Evolutionary conservation across 2,797 vertebrate genomes (phyloP).

Genomic region (Phrynocephalus forsythii): DNA sequence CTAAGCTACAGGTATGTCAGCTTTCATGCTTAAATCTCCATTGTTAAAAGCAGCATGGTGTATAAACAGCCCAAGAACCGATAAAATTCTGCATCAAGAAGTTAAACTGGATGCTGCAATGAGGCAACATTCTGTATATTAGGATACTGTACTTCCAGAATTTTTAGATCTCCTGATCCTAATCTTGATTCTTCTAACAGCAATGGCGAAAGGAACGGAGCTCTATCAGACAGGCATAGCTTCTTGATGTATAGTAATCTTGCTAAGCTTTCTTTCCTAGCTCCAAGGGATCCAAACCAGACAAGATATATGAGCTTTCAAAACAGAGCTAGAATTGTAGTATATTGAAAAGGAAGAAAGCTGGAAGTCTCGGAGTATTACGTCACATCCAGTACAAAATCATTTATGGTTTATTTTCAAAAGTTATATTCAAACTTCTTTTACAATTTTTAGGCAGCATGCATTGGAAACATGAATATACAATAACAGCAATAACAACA

Average conservation of each 20-base stretch:
- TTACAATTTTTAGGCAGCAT: conserved; percentile 1
- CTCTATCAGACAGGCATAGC: background rate
- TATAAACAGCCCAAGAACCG: background rate
- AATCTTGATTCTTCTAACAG: background rate
- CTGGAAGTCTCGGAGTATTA: background rate
- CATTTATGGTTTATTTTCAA: background rate
- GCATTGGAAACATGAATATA: background rate
- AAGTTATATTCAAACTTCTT: background rate
- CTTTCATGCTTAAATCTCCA: background rate
- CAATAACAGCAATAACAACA: background rate
- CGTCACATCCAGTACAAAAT: background rate
- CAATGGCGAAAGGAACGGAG: background rate
- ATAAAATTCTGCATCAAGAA: background rate
- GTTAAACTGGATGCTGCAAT: background rate
- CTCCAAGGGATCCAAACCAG: background rate
- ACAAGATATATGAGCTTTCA: background rate
- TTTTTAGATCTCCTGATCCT: background rate
- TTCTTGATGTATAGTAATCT: background rate
- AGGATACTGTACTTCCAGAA: background rate
- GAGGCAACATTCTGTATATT: background rate
- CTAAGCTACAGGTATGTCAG: background rate
- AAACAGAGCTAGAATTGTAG: background rate
- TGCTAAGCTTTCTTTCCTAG: background rate
- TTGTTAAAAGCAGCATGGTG: background rate
- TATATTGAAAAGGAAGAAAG: background rate